These are phyloP conservation scores for Synergus itoensis DNA, from an alignment of 2,888 invertebrate species.

Conservation along the genomic window DNA sequence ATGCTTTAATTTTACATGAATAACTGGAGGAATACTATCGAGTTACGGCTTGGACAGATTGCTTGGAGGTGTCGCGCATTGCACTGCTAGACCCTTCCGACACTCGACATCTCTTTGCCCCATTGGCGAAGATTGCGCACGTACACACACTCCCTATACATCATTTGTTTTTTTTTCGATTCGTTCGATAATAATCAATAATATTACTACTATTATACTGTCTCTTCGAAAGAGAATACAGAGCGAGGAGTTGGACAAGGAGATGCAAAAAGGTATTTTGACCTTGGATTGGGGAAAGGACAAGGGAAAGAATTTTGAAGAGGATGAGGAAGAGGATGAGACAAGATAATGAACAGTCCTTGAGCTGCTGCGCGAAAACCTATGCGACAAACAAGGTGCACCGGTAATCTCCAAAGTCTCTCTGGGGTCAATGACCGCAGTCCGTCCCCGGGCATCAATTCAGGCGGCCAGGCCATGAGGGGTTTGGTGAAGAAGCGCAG, in stretches of 20 bases:
- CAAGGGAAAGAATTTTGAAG: conserved; percentile 23
- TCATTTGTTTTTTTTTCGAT: conserved; percentile 44
- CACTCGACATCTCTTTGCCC: conserved; percentile 49
- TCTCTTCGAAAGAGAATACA: conserved; percentile 47
- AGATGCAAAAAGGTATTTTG: neutral
- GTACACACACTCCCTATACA: conserved; percentile 60
- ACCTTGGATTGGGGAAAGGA: conserved; percentile 34
- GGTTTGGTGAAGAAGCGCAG: conserved; percentile 71
- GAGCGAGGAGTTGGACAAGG: neutral
- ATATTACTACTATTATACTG: conserved; percentile 55
- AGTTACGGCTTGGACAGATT: conserved; percentile 77
- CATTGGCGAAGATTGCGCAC: conserved; percentile 42
- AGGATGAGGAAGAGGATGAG: conserved; percentile 30
- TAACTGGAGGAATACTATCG: conserved; percentile 75
- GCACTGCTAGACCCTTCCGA: conserved; percentile 60
- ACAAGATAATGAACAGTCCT: conserved; percentile 40
- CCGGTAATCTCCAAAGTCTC: conserved; percentile 46
- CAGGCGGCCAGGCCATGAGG: conserved; percentile 75
- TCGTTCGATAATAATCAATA: conserved; percentile 55
- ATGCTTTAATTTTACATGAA: conserved; percentile 63
- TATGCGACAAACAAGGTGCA: conserved; percentile 34
- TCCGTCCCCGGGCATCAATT: conserved; percentile 46
- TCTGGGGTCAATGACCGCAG: conserved; percentile 47
- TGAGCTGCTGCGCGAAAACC: conserved; percentile 54
- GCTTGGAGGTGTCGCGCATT: conserved; percentile 67